A percentile compares a stretch with the other conserved stretches of the same genome.
phyloP scores from a whole-genome alignment of 1,140 invertebrate genomes.

The roundworm (Caenorhabditis elegans) region WBcel235 BX284606.5:11566001-11566500 shows the following conservation, averaged over 20 bases:
- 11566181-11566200: conserved; percentile 56
- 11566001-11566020: conserved; percentile 59
- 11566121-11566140: conserved; percentile 63
- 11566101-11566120: conserved; percentile 62
- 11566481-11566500: conserved; percentile 54
- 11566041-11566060: conserved; percentile 54
- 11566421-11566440: conserved; percentile 41
- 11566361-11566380: conserved; percentile 42
- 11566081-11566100: conserved; percentile 60
- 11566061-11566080: conserved; percentile 48
- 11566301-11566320: conserved; percentile 60
- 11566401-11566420: not conserved
- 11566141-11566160: conserved; percentile 56
- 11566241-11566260: conserved; percentile 62
- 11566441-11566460: conserved; percentile 60
- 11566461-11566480: conserved; percentile 64
- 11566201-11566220: conserved; percentile 52
- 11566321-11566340: conserved; percentile 40
- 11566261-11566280: conserved; percentile 52
- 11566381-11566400: conserved; percentile 58
- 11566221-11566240: conserved; percentile 59
- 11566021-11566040: conserved; percentile 62
- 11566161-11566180: conserved; percentile 59
- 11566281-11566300: conserved; percentile 53
- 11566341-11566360: too few species aligned